Percentiles rank a stretch among this genome's conserved stretches.
Evolutionary conservation across 1,140 invertebrate genomes (phyloP).

Genomic region (Lethocerus indicus): DNA sequence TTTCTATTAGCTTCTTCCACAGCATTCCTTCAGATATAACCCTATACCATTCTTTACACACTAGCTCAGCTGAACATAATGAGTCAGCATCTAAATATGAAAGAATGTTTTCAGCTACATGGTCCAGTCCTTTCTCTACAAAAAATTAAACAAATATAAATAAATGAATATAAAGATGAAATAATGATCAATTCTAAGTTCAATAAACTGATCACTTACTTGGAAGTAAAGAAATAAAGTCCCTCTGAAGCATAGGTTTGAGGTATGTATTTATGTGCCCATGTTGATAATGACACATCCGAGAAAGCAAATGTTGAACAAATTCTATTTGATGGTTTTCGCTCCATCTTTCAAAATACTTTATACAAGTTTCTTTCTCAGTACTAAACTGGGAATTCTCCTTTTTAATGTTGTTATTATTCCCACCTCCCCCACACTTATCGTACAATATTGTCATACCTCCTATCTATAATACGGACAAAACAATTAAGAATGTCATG

Average conservation of each 20-base stretch:
- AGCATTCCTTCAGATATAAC: slow-evolving; percentile 97
- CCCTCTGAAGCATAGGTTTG: slow-evolving; percentile 95
- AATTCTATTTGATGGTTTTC: slow-evolving; percentile 91
- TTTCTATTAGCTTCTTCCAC: slow-evolving; percentile 92
- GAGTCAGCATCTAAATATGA: slow-evolving; percentile 94
- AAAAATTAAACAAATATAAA: slow-evolving; percentile 8
- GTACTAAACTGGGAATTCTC: slow-evolving; percentile 38
- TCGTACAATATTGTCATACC: slow-evolving; percentile 22
- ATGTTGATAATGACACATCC: slow-evolving; percentile 99
- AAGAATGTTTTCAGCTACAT: slow-evolving; percentile 95
- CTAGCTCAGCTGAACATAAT: slow-evolving; percentile 81
- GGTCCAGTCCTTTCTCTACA: slow-evolving; percentile 90
- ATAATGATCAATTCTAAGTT: background rate
- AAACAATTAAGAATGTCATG: too few relatives aligned
- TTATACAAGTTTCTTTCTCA: slow-evolving; percentile 69
- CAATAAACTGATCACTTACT: slow-evolving; percentile 40
- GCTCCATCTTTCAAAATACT: slow-evolving; percentile 80
- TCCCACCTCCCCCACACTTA: slow-evolving; percentile 9
- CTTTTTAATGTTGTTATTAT: slow-evolving; percentile 19
- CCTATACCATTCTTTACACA: slow-evolving; percentile 94
- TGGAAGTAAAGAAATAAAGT: slow-evolving; percentile 94
- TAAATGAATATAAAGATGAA: background rate
- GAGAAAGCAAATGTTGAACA: slow-evolving; percentile 80
- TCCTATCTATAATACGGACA: slow-evolving; percentile 1
- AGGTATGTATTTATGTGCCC: slow-evolving; percentile 95